A percentile compares a stretch with the other conserved stretches of the same genome.
Evolutionary conservation across 2,797 vertebrate species (phyloP).

Genomic region (Semotilus atromaculatus): DNA sequence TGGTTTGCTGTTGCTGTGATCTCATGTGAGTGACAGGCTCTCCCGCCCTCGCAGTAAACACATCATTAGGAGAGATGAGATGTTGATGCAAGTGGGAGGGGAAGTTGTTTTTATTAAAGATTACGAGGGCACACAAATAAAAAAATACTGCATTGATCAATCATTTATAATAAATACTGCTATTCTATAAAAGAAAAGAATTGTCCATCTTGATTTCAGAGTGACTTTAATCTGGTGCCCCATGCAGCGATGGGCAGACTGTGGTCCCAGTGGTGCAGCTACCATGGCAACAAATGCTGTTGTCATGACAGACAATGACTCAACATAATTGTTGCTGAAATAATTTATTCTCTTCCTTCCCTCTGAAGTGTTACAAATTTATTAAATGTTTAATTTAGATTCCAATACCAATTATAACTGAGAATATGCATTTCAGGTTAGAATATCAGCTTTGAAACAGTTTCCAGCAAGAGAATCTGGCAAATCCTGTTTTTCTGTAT

Average conservation of each 20-base stretch:
- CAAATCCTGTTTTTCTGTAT: too few species aligned
- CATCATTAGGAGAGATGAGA: background rate
- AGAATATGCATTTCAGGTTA: too few species aligned
- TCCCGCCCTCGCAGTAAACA: background rate
- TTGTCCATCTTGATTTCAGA: background rate
- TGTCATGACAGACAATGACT: slow-evolving; percentile 21
- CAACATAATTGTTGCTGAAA: slow-evolving; percentile 33
- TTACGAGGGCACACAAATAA: background rate
- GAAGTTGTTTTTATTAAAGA: background rate
- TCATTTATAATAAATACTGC: background rate
- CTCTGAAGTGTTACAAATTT: too few species aligned
- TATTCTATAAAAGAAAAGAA: background rate
- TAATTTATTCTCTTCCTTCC: slow-evolving; percentile 10
- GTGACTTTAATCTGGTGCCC: background rate
- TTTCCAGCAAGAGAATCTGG: too few species aligned
- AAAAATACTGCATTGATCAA: background rate
- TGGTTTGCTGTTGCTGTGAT: background rate
- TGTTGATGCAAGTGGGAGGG: background rate
- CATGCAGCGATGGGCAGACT: slow-evolving; percentile 12
- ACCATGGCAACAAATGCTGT: slow-evolving; percentile 45
- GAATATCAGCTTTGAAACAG: too few species aligned
- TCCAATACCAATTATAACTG: too few species aligned
- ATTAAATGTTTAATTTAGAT: too few species aligned
- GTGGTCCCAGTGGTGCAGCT: slow-evolving; percentile 23
- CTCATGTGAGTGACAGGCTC: background rate